Conservation (phyloP, 1,140 invertebrate species). For the Neomicropteryx cornuta region DNA sequence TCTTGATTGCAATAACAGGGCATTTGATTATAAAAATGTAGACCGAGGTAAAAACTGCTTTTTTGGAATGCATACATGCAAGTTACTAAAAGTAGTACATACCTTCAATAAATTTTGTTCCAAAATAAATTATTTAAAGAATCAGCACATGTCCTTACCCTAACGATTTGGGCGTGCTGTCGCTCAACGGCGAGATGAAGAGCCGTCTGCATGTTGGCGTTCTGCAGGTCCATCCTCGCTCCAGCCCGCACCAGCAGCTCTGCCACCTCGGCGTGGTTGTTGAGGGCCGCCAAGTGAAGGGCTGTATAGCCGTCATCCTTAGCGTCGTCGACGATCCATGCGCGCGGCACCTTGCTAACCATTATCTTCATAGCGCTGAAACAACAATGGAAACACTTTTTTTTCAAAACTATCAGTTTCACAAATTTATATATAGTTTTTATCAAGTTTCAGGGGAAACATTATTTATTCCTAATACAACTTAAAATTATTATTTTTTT, state of each 20-base stretch:
- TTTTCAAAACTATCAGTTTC: background rate
- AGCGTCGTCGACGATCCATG: conserved; percentile 96
- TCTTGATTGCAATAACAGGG: too few relatives aligned
- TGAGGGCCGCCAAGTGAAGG: conserved; percentile 87
- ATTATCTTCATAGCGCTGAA: conserved; percentile 91
- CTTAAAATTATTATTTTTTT: background rate
- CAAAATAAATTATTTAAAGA: conserved; percentile 12
- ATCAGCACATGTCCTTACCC: conserved; percentile 40
- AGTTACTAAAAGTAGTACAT: too few relatives aligned
- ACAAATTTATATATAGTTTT: conserved; percentile 2
- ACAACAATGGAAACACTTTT: conserved; percentile 20
- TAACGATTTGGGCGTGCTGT: conserved; percentile 91
- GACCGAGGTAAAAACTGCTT: too few relatives aligned
- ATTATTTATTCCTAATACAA: background rate
- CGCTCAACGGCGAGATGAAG: conserved; percentile 91
- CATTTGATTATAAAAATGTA: too few relatives aligned
- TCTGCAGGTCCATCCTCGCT: conserved; percentile 87
- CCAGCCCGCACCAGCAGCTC: conserved; percentile 81
- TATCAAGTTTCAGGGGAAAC: background rate
- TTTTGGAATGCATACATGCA: too few relatives aligned
- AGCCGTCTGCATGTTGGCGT: conserved; percentile 93
- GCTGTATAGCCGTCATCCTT: conserved; percentile 98
- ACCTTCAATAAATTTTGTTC: too few relatives aligned
- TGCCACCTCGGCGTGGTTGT: conserved; percentile 96
- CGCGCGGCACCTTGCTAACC: conserved; percentile 78